Evolutionary conservation across 2,888 invertebrate species (phyloP).

Genomic region (Eucera pruinosa): DNA sequence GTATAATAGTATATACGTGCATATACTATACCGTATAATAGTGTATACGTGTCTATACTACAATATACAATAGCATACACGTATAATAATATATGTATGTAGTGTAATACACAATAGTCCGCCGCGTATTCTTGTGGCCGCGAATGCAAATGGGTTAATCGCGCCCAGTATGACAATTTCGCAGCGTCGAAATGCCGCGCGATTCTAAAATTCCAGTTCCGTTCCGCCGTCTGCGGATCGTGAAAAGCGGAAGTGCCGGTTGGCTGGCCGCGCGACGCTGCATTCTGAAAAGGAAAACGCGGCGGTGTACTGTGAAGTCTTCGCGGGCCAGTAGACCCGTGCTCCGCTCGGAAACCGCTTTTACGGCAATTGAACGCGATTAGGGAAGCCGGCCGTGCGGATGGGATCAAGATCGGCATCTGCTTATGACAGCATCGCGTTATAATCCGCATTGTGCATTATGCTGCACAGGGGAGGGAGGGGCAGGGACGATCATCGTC

Average conservation of each 20-base stretch:
- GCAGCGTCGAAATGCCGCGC: neutral
- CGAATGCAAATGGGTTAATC: too few relatives aligned
- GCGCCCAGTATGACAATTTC: neutral
- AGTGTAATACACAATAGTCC: too few relatives aligned
- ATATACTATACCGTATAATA: too few relatives aligned
- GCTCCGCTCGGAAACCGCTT: constrained; percentile 73
- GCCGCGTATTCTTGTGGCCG: too few relatives aligned
- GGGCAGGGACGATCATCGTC: constrained; percentile 55
- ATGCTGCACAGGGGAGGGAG: constrained; percentile 57
- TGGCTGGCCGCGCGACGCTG: neutral
- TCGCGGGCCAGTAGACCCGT: constrained; percentile 40
- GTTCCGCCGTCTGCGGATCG: too few relatives aligned
- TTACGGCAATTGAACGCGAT: constrained; percentile 82
- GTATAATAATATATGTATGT: too few relatives aligned
- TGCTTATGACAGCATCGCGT: constrained; percentile 82
- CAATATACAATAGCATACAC: too few relatives aligned
- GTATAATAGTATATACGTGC: too few relatives aligned
- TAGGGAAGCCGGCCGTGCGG: constrained; percentile 71
- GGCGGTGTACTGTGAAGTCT: constrained; percentile 19
- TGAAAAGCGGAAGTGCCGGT: neutral
- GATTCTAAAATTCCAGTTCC: too few relatives aligned
- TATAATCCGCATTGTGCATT: constrained; percentile 74
- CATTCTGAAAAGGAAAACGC: constrained; percentile 20
- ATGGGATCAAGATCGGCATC: constrained; percentile 79
- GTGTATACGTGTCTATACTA: too few relatives aligned